Conservation (phyloP, 2,888 invertebrate genomes). For the Macroteleia sp. region DNA sequence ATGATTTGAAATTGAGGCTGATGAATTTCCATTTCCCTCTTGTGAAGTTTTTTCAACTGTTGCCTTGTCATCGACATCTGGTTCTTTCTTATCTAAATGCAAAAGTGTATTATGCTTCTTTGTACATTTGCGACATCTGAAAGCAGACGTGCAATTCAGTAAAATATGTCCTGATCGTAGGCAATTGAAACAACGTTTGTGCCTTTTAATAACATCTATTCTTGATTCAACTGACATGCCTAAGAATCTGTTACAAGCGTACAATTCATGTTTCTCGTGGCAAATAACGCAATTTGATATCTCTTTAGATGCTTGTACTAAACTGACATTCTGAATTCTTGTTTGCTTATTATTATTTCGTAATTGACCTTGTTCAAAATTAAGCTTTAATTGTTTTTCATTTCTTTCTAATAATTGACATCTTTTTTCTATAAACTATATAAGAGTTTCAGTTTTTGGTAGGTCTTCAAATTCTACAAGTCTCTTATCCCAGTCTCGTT, state of each 20-base stretch:
- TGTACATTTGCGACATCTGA: background rate
- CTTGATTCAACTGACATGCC: background rate
- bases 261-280: background rate
- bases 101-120: constrained; percentile 3
- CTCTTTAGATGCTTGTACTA: background rate
- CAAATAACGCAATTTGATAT: background rate
- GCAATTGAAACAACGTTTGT: background rate
- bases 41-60: too few species aligned
- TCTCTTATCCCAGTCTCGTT: background rate
- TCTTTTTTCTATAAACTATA: background rate
- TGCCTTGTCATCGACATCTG: too few species aligned
- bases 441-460: too few species aligned
- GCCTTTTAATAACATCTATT: background rate
- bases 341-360: too few species aligned
- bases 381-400: background rate
- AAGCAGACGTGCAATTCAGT: background rate
- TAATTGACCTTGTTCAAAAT: too few species aligned
- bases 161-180: background rate
- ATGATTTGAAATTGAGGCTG: too few species aligned
- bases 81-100: background rate
- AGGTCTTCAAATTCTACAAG: background rate
- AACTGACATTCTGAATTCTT: background rate
- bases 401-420: background rate
- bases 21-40: too few species aligned
- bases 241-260: background rate